These are phyloP conservation scores for Anhinga anhinga DNA, from an alignment of 2,113 vertebrate genomes.

Conservation along the genomic window DNA sequence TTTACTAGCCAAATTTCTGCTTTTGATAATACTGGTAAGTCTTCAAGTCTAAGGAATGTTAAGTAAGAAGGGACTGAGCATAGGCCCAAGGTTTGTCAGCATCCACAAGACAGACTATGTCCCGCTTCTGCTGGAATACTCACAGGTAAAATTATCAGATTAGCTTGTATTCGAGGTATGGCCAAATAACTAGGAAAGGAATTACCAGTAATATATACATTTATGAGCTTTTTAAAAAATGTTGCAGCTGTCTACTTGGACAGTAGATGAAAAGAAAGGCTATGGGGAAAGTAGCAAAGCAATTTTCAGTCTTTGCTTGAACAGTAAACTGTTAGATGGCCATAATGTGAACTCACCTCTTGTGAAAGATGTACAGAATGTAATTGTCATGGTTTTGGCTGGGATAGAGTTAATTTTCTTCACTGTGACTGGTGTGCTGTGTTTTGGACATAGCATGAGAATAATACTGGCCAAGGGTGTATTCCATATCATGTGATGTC, in stretches of 20 bases:
- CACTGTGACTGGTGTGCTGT: too few species aligned
- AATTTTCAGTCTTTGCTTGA: background rate
- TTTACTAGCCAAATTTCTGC: background rate
- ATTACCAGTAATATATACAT: background rate
- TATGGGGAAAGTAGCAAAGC: background rate
- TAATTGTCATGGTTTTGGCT: too few species aligned
- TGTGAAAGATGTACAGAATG: background rate
- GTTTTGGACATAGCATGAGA: too few species aligned
- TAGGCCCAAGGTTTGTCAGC: background rate
- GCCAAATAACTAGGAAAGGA: background rate
- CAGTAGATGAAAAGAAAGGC: background rate
- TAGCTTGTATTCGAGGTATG: background rate
- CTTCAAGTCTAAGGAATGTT: background rate
- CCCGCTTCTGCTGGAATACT: background rate
- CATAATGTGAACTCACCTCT: background rate
- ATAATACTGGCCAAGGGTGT: too few species aligned
- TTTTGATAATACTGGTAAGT: background rate
- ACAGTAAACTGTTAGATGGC: background rate
- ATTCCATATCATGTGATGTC: too few species aligned
- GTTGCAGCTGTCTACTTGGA: background rate
- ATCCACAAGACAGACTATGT: background rate
- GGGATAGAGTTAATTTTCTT: too few species aligned
- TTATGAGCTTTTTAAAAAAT: background rate
- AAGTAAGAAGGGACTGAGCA: background rate
- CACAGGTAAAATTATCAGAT: background rate